Conservation (phyloP, 2,888 invertebrate species). For the Drepana falcataria region DNA sequence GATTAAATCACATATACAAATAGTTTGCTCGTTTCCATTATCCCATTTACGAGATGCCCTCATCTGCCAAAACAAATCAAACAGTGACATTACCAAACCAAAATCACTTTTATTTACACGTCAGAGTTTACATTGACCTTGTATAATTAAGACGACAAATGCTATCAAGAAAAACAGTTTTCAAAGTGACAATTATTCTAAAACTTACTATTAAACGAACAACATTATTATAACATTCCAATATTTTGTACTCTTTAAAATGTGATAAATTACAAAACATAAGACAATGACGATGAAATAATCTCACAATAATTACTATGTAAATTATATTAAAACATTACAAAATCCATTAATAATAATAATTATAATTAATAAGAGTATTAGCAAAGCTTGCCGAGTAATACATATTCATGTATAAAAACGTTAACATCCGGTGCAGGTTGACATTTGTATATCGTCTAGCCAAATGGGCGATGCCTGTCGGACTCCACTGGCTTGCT, state of each 20-base stretch:
- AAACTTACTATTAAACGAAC: constrained; percentile 72
- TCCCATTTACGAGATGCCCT: not conserved
- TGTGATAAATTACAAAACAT: constrained; percentile 77
- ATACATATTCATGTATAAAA: constrained; percentile 61
- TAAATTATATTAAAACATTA: constrained; percentile 75
- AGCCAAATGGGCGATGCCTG: not conserved
- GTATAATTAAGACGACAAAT: constrained; percentile 71
- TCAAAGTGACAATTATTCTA: constrained; percentile 71
- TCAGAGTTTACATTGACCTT: constrained; percentile 64
- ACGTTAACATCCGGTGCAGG: constrained; percentile 36
- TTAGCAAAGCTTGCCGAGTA: constrained; percentile 63
- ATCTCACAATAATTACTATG: constrained; percentile 72
- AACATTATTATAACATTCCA: constrained; percentile 76
- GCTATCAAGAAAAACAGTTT: constrained; percentile 66
- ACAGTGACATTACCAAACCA: constrained; percentile 59
- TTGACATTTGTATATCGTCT: constrained; percentile 12
- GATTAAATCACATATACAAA: constrained; percentile 68
- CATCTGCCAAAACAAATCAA: constrained; percentile 1
- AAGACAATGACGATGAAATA: constrained; percentile 58
- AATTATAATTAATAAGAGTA: constrained; percentile 64
- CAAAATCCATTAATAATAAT: constrained; percentile 72
- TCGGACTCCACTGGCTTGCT: not conserved
- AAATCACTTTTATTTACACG: constrained; percentile 77
- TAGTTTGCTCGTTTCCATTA: constrained; percentile 34
- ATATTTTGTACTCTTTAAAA: constrained; percentile 78